phyloP scores from a whole-genome alignment of 2,888 invertebrate genomes.

The Rhagium mordax region DNA sequence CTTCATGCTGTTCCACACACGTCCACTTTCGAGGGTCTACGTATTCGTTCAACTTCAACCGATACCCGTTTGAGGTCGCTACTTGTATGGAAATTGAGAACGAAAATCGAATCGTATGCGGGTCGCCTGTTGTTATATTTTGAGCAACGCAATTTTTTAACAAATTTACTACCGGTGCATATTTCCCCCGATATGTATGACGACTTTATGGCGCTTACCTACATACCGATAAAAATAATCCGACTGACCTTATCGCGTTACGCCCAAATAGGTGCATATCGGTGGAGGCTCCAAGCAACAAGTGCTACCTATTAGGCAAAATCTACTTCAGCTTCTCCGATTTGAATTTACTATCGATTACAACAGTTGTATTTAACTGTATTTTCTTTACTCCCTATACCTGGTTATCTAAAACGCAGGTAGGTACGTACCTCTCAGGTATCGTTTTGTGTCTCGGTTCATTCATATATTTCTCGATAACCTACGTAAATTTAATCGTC shows the following conservation, averaged over 20 bases:
- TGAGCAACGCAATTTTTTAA: conserved; percentile 24
- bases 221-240: conserved; percentile 13
- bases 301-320: conserved; percentile 9
- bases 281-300: conserved; percentile 22
- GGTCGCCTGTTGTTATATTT: conserved; percentile 28
- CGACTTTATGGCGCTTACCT: conserved; percentile 1
- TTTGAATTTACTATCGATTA: conserved; percentile 18
- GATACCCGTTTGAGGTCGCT: conserved; percentile 43
- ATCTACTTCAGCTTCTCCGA: not conserved
- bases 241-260: conserved; percentile 4
- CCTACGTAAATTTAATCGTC: not conserved
- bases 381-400: not conserved
- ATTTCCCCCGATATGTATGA: not conserved
- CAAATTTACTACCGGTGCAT: conserved; percentile 7
- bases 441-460: not conserved
- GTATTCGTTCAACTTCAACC: conserved; percentile 55
- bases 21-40: conserved; percentile 66
- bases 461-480: not conserved
- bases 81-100: conserved; percentile 47
- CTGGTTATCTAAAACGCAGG: not conserved
- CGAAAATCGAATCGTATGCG: conserved; percentile 52
- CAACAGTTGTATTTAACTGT: no score
- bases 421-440: not conserved
- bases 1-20: conserved; percentile 66
- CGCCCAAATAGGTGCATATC: conserved; percentile 4